Evolutionary conservation across 1,140 invertebrate genomes (phyloP), one percentile per base, ranked within the genome.

Genomic region (Solenopsis fugax): DNA sequence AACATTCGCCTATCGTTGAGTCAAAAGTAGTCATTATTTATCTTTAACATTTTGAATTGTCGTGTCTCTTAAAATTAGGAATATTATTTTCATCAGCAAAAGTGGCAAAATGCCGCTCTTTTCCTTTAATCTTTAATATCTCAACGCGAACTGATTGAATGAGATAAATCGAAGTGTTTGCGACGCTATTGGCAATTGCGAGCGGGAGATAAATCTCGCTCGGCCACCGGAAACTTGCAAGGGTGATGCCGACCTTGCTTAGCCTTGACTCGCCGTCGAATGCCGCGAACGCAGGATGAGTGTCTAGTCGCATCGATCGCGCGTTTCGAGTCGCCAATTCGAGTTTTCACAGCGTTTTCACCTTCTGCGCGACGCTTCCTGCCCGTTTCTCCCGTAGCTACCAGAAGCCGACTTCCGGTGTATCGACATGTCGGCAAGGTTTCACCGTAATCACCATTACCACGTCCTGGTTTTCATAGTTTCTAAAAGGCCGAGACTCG

Each of bases 251-350:
- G 92, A 93, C 93, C 94, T 94, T 92, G 93, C 67, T 89, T 86
- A 93, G 92, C 92, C 92, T 93, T 94, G 91, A 86, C 89, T 91
- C 75, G 71, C 82, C 75, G 60, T 78, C 76, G 89, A 73, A 86
- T 85, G 50, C 76, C 75, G 77, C 87, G 37, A 18, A 75, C 52
- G 87, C 87, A 91, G 91, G 89, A 91, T 91, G 89, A 87, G 62
- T 75, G 93, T 94, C 93, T 94, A 93, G 94, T 91, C 93, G 91
- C 91, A 94, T 94, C 93, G 94, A 95, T 92, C 93, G 92, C 88
- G 41, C 65, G 41, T 71, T 67, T 76, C 54, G 54, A 41, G 50
- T 6, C 58, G 18, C 29, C 71, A 12, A 12, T 4, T 41, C 52
- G 12, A 71, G 37, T 89, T 89, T 81, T 71, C 87, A 64, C 87